Evolutionary conservation across 2,113 vertebrate genomes (phyloP), one percentile per base, ranked within the genome.

Genomic region (Oenanthe melanoleuca): DNA sequence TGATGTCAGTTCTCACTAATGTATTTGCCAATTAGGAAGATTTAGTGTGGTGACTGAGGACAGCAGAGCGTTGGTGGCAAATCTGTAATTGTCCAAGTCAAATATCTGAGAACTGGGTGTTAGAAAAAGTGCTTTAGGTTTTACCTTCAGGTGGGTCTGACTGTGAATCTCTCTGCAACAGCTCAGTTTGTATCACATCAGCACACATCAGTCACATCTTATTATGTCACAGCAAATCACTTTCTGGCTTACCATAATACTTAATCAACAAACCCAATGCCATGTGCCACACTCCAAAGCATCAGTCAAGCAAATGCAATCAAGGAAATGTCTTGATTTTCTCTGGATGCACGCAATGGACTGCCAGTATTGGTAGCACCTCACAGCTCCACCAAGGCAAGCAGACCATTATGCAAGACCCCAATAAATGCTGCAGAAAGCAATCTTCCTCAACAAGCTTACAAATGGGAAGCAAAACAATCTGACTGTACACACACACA

Each of bases 11-110:
- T 90, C 80, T 90, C 86, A 70, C 94, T 96, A 94, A 94, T 90
- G 88, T 80, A 88, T 94, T 96, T 96, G 92, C 95, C 94, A 92
- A 96, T 97, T 97, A 97, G 91, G 85, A 95, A 97, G 93, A 97
- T 95, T 95, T 97, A 97, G 94, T 95, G 87, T 83, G 65, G 89
- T 86, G 93, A 63, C 84, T 95, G 95, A 94, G 85, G 91, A 93
- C 59, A 95, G 87, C 75, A 92, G 81, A 93, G 82, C 3, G 1
- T 91, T 96, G 94, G 92, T 92, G 89, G 85, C 93, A 96, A 94
- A 96, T 93, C 95, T 89, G 85, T 95, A 97, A 95, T 89, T 96
- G 91, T 95, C 78, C 89, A 70, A 93, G 86, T 95, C 91, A 95
- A 94, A 95, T 95, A 95, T 61, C 84, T 94, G 92, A 90, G 83